A percentile compares a stretch with the other conserved stretches of the same genome.
phyloP scores from a whole-genome alignment of 2,888 invertebrate species.

The Sinotaia quadrata region DNA sequence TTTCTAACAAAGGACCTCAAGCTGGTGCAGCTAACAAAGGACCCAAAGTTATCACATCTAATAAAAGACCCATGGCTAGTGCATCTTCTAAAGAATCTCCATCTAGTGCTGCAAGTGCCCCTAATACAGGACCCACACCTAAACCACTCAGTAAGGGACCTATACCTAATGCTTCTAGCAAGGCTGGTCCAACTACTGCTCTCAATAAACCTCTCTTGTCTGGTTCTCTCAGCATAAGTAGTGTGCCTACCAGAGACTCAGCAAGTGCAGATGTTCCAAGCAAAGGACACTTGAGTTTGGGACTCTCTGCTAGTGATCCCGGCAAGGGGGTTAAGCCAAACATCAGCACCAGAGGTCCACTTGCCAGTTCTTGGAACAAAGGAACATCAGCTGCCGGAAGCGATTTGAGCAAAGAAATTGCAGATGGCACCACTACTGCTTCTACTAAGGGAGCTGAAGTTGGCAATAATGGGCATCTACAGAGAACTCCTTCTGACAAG shows the following conservation, averaged over 20 bases:
- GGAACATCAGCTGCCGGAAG: no score
- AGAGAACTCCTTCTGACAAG: not conserved
- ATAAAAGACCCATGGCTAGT: not conserved
- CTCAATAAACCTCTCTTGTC: not conserved
- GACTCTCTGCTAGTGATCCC: not conserved
- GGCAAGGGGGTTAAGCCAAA: not conserved
- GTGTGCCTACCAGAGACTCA: not conserved
- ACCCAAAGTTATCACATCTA: not conserved
- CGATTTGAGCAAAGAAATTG: no score
- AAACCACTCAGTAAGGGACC: not conserved
- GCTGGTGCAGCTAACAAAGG: not conserved
- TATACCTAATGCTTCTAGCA: not conserved
- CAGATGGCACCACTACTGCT: not conserved
- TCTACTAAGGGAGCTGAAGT: not conserved
- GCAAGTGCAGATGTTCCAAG: not conserved
- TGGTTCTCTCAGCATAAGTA: not conserved
- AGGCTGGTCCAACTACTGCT: not conserved
- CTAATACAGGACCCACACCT: not conserved
- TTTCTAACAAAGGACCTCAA: not conserved
- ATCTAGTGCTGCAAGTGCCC: not conserved
- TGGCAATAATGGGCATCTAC: not conserved
- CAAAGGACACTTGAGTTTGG: not conserved
- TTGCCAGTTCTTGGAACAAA: not conserved
- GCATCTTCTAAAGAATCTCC: not conserved
- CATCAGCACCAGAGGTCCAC: not conserved